These are phyloP conservation scores for Heterodera carotae DNA, from an alignment of 1,140 invertebrate species.

Conservation along the genomic window DNA sequence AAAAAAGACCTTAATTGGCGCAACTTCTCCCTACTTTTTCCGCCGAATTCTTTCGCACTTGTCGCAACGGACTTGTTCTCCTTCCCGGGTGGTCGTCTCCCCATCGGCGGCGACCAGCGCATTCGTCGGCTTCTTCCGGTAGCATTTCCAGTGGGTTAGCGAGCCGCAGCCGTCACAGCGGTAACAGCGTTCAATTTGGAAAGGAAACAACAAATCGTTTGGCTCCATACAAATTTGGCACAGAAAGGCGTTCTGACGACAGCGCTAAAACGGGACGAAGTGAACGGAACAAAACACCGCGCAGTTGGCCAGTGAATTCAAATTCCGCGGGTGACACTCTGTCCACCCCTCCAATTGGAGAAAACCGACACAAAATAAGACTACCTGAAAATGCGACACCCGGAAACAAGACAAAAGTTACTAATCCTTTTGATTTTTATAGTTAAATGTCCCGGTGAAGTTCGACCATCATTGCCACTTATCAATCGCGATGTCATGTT, in stretches of 20 bases:
- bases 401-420: too few species aligned
- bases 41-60: constrained; percentile 38
- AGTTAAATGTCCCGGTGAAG: too few species aligned
- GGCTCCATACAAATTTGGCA: constrained; percentile 50
- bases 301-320: too few species aligned
- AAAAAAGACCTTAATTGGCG: too few species aligned
- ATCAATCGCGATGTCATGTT: too few species aligned
- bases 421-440: too few species aligned
- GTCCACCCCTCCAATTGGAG: too few species aligned
- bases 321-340: too few species aligned
- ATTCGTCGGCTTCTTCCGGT: constrained; percentile 12
- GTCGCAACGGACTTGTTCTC: constrained; percentile 27
- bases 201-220: constrained; percentile 51
- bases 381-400: too few species aligned
- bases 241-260: constrained; percentile 45
- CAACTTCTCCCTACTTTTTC: constrained; percentile 36
- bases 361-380: too few species aligned
- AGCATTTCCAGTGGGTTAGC: constrained; percentile 43
- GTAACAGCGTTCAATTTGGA: constrained; percentile 52
- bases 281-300: not conserved
- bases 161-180: constrained; percentile 43
- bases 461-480: too few species aligned
- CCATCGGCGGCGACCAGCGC: not conserved
- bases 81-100: too few species aligned
- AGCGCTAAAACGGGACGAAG: constrained; percentile 29